Percentiles rank a stretch among this genome's conserved stretches.
Evolutionary conservation across 2,888 invertebrate genomes (phyloP).

Genomic region (Nephrotoma appendiculata): DNA sequence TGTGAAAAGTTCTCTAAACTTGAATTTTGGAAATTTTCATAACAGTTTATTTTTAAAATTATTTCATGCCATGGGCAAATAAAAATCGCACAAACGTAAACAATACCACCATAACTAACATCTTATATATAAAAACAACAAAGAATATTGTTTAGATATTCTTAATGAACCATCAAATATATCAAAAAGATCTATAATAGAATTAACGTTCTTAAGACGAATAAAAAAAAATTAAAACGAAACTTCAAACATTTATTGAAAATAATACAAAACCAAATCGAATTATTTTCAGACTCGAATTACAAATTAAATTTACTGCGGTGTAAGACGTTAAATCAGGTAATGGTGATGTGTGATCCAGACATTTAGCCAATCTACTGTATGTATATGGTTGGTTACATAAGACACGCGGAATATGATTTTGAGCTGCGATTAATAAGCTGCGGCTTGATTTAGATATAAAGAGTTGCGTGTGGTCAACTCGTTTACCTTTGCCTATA

Average conservation of each 20-base stretch:
- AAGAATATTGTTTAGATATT: neutral
- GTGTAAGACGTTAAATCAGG: neutral
- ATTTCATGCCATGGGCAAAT: neutral
- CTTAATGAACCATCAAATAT: neutral
- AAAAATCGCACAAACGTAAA: neutral
- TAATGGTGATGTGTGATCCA: neutral
- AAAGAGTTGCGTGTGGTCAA: neutral
- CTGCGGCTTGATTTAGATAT: neutral
- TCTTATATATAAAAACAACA: neutral
- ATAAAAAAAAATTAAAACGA: neutral
- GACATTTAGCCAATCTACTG: neutral
- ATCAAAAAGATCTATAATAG: neutral
- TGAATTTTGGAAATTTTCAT: neutral
- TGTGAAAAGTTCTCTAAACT: no score
- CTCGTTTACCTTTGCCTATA: neutral
- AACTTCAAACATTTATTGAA: neutral
- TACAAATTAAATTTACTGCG: neutral
- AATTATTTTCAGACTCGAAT: neutral
- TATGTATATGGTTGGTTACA: neutral
- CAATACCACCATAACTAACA: neutral
- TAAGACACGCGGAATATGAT: neutral
- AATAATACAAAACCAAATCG: neutral
- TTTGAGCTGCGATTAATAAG: neutral
- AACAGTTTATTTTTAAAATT: neutral
- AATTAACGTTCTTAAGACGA: neutral